Conservation (phyloP, 2,797 vertebrate species). For the Ceyx erithaca region DNA sequence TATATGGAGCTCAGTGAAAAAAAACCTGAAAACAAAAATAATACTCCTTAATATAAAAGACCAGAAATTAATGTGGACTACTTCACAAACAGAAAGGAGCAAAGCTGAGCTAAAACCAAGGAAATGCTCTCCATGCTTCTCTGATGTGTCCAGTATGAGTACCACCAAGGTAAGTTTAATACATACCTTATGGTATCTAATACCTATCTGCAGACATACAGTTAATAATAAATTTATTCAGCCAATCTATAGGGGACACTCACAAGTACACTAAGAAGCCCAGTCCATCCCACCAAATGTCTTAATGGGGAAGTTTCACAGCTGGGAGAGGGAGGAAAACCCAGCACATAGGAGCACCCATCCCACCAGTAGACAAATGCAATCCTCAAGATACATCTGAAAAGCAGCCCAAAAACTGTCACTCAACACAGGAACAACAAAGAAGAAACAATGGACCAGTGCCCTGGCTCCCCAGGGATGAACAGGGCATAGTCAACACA, state of each 20-base stretch:
- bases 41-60: neutral
- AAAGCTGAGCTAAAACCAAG: neutral
- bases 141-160: neutral
- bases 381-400: neutral
- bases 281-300: neutral
- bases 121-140: neutral
- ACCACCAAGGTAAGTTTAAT: neutral
- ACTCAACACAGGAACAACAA: neutral
- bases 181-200: neutral
- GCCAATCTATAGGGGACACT: neutral
- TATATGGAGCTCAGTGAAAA: neutral
- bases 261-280: neutral
- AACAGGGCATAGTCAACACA: neutral
- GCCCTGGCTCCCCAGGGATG: neutral
- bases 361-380: neutral
- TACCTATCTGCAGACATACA: neutral
- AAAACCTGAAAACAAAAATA: neutral
- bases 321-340: neutral
- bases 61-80: neutral
- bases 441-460: neutral
- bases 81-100: neutral
- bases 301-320: neutral
- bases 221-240: neutral
- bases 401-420: neutral
- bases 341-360: neutral